Evolutionary conservation across 2,113 vertebrate species (phyloP), one percentile per base, ranked within the genome.

Genomic region (Morone saxatilis): DNA sequence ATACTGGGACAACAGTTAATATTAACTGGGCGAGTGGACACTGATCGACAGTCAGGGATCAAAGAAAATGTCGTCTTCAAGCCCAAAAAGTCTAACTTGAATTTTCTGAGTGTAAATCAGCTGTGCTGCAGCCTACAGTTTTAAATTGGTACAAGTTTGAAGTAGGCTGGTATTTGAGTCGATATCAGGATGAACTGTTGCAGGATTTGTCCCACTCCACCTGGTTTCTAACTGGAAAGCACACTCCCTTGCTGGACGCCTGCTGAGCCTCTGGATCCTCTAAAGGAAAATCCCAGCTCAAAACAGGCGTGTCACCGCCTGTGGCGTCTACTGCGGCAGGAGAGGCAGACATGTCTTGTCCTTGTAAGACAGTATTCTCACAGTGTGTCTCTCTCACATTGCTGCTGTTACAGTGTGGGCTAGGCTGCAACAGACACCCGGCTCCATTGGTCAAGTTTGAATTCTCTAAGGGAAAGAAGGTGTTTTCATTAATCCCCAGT

Each of bases 141-240:
- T 65, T 40, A 17, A 41, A 25, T 22, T 17, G n/a, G 22, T 31
- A 22, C 38, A 76, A 77, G 47, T 53, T 70, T 8, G 1, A 80
- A 38, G 47, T 5, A 17, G 36, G 40, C 71, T 16, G 66, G 20
- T 41, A 5, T 25, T 48, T 36, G n/a, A 76, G 77, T 36, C 1
- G 10, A 71, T 36, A 82, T 94, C 93, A 94, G 70, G 89, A 94
- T 5, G 87, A 74, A n/a, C 78, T 82, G 66, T 75, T 76, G 6
- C 76, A 71, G 1, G 92, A 77, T 88, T 60, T 93, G 40, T 93
- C 94, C 95, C 95, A 95, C 87, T 91, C 93, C 78, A 94, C 94
- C 73, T 87, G 89, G 81, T 69, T 94, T 73, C 94, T 93, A 43
- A 70, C 43, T 7, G 86, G 91, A 22, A 90, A 38, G 20, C 50